Conservation (phyloP, 1,140 invertebrate species). For the Saccostrea cuccullata region DNA sequence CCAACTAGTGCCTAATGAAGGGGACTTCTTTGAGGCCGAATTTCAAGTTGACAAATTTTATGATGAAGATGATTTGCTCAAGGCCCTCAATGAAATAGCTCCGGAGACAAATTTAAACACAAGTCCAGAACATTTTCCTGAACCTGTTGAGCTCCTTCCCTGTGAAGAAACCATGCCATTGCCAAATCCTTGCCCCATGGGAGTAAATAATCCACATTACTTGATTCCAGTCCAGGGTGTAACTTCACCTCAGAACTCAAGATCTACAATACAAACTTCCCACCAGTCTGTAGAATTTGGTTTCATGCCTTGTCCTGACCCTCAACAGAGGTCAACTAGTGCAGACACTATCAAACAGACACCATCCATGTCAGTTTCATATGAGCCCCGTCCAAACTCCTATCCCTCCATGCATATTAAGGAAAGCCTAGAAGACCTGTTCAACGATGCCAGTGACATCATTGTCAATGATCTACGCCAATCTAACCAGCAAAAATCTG, state of each 20-base stretch:
- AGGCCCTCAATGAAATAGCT: constrained; percentile 4
- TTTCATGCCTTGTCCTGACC: neutral
- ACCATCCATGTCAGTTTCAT: neutral
- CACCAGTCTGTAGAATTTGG: neutral
- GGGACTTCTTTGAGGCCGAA: neutral
- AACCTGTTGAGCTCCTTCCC: neutral
- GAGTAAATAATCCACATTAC: neutral
- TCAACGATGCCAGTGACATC: constrained; percentile 1
- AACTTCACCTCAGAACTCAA: neutral
- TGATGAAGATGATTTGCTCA: constrained; percentile 12
- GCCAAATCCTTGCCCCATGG: neutral
- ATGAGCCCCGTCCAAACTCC: constrained; percentile 13
- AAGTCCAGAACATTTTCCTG: neutral
- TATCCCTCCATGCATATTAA: constrained; percentile 7
- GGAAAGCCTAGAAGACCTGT: neutral
- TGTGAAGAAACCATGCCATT: neutral
- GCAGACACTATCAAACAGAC: constrained; percentile 3
- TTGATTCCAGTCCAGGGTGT: neutral
- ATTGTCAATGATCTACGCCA: neutral
- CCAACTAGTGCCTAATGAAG: neutral
- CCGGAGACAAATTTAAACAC: neutral
- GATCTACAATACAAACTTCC: neutral
- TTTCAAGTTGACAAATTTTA: neutral
- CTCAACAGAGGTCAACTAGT: constrained; percentile 13
- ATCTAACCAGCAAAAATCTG: neutral